phyloP scores from a whole-genome alignment of 2,113 vertebrate species.

The Ginglymostoma cirratum region DNA sequence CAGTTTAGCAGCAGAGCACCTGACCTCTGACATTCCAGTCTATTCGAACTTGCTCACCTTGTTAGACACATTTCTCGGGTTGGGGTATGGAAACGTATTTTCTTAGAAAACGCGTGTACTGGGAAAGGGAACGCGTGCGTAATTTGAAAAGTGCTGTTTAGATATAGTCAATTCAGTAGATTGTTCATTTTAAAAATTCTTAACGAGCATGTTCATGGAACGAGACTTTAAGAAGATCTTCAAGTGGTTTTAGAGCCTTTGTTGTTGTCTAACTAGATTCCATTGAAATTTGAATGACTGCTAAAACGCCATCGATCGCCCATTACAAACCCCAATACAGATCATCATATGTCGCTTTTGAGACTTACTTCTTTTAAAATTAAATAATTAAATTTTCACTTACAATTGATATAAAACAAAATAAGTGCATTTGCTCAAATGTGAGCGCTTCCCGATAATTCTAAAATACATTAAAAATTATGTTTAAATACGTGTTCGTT shows the following conservation, averaged over 20 bases:
- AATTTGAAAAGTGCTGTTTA: not conserved
- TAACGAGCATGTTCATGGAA: not conserved
- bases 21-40: not conserved
- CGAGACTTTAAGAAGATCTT: not conserved
- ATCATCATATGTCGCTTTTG: not conserved
- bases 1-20: not conserved
- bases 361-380: not conserved
- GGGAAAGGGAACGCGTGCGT: not conserved
- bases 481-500: not conserved
- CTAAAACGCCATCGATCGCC: too few species aligned
- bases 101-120: not conserved
- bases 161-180: not conserved
- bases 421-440: not conserved
- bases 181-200: not conserved
- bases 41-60: not conserved
- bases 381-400: not conserved
- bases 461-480: not conserved
- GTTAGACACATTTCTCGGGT: not conserved
- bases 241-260: not conserved
- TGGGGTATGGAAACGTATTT: not conserved
- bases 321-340: not conserved
- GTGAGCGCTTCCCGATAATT: not conserved
- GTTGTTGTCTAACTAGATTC: not conserved
- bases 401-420: not conserved
- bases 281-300: not conserved